Conservation (phyloP, 2,797 vertebrate genomes). For the Anniella stebbinsi region DNA sequence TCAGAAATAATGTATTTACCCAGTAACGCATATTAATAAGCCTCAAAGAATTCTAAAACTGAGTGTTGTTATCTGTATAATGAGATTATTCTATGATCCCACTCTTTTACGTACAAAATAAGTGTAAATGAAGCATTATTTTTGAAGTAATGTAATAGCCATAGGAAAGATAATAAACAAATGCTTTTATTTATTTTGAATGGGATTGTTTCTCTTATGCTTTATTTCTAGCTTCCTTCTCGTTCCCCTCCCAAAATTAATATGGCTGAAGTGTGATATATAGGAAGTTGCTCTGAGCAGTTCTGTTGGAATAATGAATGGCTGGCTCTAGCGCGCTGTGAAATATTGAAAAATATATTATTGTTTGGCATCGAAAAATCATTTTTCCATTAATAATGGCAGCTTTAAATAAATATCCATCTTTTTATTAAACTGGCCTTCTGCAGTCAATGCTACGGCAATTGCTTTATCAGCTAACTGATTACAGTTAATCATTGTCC, state of each 20-base stretch:
- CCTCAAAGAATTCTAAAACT: neutral
- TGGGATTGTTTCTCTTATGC: neutral
- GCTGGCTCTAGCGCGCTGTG: constrained; percentile 6
- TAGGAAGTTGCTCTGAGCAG: constrained; percentile 14
- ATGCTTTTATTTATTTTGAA: neutral
- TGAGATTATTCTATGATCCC: neutral
- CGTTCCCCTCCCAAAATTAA: neutral
- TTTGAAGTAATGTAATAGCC: neutral
- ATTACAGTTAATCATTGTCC: neutral
- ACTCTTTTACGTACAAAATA: neutral
- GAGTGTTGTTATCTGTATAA: neutral
- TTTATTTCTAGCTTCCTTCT: neutral
- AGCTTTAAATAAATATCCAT: constrained; percentile 17
- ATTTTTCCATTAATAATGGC: constrained; percentile 13
- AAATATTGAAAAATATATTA: constrained; percentile 29
- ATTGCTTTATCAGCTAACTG: constrained; percentile 15
- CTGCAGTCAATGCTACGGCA: constrained; percentile 23
- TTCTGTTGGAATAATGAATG: constrained; percentile 11
- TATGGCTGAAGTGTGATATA: neutral
- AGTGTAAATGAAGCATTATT: neutral
- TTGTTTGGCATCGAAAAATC: neutral
- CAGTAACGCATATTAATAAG: neutral
- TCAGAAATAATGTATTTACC: neutral
- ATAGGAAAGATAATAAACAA: neutral
- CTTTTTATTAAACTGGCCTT: constrained; percentile 20